A percentile compares a stretch with the other conserved stretches of the same genome.
Evolutionary conservation across 1,140 invertebrate species (phyloP).

Genomic region (Cyclargus thomasi): DNA sequence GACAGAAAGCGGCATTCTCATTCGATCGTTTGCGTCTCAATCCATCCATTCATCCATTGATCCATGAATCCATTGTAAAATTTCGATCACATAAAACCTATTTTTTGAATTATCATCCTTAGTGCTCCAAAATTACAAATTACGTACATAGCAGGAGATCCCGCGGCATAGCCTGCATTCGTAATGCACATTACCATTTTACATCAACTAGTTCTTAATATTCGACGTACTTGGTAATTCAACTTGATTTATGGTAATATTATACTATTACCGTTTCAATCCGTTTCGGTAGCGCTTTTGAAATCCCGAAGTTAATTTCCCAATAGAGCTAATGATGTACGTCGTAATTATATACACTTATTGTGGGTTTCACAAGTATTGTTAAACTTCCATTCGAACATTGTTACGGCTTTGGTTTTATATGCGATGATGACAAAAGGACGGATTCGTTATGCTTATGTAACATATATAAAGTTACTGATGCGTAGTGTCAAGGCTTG

Average conservation of each 20-base stretch:
- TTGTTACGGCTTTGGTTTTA: background rate
- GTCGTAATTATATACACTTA: no score
- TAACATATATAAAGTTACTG: background rate
- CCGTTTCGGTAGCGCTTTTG: conserved; percentile 5
- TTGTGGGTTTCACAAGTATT: background rate
- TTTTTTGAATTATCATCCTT: no score
- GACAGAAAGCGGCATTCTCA: no score
- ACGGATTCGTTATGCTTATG: background rate
- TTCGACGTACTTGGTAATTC: conserved; percentile 6
- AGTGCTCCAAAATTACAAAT: no score
- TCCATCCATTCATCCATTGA: no score
- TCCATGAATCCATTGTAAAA: no score
- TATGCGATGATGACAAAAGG: background rate
- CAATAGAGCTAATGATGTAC: conserved; percentile 21
- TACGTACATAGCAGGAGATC: no score
- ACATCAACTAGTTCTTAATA: background rate
- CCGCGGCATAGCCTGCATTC: no score
- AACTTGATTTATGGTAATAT: conserved; percentile 12
- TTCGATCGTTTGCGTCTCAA: no score
- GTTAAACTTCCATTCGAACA: background rate
- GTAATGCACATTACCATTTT: no score
- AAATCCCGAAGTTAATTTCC: conserved; percentile 18
- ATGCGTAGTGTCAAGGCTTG: background rate
- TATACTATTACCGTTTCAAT: conserved; percentile 10
- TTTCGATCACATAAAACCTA: no score